These are phyloP conservation scores for Athene noctua DNA, from an alignment of 2,113 vertebrate genomes.

Conservation along the genomic window DNA sequence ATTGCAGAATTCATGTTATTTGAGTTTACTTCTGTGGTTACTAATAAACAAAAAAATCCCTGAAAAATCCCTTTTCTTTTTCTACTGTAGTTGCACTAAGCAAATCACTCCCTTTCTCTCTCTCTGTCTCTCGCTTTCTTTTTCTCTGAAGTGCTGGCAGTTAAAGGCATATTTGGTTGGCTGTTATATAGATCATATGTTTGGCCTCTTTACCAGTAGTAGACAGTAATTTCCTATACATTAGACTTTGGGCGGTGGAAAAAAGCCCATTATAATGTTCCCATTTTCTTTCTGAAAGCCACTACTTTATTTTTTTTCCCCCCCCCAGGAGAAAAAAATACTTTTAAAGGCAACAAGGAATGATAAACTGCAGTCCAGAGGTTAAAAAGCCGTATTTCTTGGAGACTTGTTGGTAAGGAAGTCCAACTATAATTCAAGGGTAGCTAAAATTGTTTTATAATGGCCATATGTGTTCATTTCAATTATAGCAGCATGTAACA, in stretches of 20 bases:
- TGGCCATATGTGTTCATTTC: background rate
- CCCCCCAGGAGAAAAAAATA: background rate
- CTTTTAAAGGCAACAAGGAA: constrained; percentile 23
- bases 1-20: background rate
- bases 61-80: background rate
- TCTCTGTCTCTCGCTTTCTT: background rate
- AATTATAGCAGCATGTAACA: background rate
- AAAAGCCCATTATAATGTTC: background rate
- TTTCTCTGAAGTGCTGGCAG: background rate
- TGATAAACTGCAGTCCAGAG: constrained; percentile 7
- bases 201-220: background rate
- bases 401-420: background rate
- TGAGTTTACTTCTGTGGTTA: background rate
- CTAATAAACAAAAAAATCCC: background rate
- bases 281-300: background rate
- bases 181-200: background rate
- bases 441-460: background rate
- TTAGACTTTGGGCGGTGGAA: background rate
- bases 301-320: background rate
- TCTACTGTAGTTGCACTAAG: background rate
- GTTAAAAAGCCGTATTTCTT: background rate
- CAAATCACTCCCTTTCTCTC: background rate
- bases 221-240: constrained; percentile 2
- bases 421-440: background rate
- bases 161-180: background rate